Evolutionary conservation across 2,113 vertebrate genomes (phyloP).

Genomic region (Channa maculata): DNA sequence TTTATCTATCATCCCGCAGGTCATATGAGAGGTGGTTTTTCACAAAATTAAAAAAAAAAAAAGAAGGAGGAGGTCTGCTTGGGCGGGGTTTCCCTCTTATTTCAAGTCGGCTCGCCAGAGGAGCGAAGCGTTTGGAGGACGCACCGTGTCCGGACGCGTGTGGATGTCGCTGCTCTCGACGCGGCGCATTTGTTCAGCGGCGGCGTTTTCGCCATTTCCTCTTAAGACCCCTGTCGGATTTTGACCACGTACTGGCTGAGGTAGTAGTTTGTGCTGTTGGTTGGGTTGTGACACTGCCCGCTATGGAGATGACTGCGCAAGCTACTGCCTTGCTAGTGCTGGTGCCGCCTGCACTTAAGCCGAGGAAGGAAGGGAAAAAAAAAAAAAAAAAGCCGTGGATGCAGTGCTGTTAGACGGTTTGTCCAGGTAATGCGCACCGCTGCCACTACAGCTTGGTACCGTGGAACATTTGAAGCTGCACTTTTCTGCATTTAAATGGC

Average conservation of each 20-base stretch:
- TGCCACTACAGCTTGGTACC: neutral
- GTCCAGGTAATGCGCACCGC: constrained; percentile 52
- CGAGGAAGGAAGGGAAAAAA: neutral
- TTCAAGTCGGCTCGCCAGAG: constrained; percentile 69
- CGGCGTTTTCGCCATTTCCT: neutral
- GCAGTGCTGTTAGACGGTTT: neutral
- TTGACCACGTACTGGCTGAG: constrained; percentile 95
- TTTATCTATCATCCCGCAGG: constrained; percentile 36
- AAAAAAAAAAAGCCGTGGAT: neutral
- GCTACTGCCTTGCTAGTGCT: constrained; percentile 99
- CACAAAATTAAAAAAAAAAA: constrained; percentile 3
- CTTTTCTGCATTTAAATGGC: neutral
- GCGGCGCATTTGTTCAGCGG: neutral
- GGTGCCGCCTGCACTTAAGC: constrained; percentile 82
- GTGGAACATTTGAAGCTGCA: neutral
- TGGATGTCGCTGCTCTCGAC: constrained; percentile 14
- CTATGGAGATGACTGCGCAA: constrained; percentile 99
- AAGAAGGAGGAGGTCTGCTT: constrained; percentile 53
- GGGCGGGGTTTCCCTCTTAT: constrained; percentile 83
- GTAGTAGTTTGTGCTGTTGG: constrained; percentile 99
- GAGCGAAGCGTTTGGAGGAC: constrained; percentile 36
- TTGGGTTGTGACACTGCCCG: constrained; percentile 98
- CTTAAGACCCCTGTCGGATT: neutral
- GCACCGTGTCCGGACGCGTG: constrained; percentile 24
- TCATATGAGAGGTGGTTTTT: constrained; percentile 77